Evolutionary conservation across 2,797 vertebrate genomes (phyloP).

Genomic region (Thripadectes ignobilis): DNA sequence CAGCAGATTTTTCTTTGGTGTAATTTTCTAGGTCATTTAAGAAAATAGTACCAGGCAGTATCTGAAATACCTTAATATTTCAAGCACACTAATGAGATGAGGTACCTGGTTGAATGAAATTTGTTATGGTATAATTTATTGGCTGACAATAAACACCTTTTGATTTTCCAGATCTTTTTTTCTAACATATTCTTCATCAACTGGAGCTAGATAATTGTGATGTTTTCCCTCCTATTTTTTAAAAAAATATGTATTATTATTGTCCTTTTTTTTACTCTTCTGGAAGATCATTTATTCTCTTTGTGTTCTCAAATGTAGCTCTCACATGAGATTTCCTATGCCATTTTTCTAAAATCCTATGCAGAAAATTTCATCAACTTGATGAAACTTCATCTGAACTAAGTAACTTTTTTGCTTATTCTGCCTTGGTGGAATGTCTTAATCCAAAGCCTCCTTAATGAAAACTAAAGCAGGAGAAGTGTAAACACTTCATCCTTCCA

Average conservation of each 20-base stretch:
- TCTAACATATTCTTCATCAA: neutral
- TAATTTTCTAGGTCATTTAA: neutral
- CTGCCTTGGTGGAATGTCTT: neutral
- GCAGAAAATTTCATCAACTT: neutral
- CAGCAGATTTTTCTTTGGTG: neutral
- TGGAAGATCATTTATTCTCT: neutral
- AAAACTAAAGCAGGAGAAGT: neutral
- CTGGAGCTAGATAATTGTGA: neutral
- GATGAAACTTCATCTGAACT: neutral
- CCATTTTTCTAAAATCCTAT: neutral
- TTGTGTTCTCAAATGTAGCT: neutral
- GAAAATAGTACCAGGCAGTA: neutral
- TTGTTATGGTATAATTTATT: neutral
- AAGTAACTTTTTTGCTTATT: neutral
- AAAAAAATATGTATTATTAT: neutral
- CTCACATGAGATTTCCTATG: neutral
- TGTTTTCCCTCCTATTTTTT: neutral
- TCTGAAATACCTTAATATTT: neutral
- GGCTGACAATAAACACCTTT: neutral
- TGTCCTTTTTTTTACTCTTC: neutral
- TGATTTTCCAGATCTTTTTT: neutral
- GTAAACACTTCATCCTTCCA: neutral
- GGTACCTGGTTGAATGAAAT: neutral
- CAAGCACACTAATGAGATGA: neutral
- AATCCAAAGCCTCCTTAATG: neutral